Base-by-base conservation (phyloP, 1,140 invertebrate genomes). In the Ceratina australensis region DNA sequence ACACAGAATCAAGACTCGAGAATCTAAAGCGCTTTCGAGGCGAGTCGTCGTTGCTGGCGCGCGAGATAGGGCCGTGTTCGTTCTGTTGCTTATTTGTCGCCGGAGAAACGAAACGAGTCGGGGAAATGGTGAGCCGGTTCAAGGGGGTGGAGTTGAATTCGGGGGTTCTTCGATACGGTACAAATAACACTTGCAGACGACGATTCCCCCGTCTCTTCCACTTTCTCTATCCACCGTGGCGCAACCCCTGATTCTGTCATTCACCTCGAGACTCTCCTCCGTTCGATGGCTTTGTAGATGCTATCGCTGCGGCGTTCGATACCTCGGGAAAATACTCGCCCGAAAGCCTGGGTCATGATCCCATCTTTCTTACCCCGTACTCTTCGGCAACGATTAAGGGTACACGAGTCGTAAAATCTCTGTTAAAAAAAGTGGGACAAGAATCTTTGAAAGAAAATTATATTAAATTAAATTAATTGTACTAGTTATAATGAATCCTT, bases 81-180 rank as follows among this genome's bases (percentile, higher is more conserved):
- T 79, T 82, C 68, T 63, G 79, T 86, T 86, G 83, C 82, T 86
- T 86, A 84, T 86, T 84, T 82, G 82, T 85, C 83, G 84, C 69
- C 71, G 80, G 83, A 85, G 80, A 80, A 80, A 85, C 83, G 83
- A 85, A 86, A 86, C 80, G 76, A 82, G 80, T 52, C 64, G 63
- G 84, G 83, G 69, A 84, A 82, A 84, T 64, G 80, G 83, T 68
- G 52, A 81, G 61, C 59, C 63, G 61, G 73, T 67, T 83, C 60
- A 68, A 42, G 59, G 22, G 73, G 61, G n/a, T 61, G 68, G 69
- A 20, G 50, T 72, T 81, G 26, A 69, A 75, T 28, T 57, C 59
- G 61, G 50, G 50, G 61, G 42, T 79, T 69, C 72, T 69, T 84
- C 79, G 79, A 85, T 84, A 84, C 75, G 82, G 83, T 84, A 84